Base-by-base conservation (phyloP, 2,888 invertebrate genomes). In the Elmis aenea region DNA sequence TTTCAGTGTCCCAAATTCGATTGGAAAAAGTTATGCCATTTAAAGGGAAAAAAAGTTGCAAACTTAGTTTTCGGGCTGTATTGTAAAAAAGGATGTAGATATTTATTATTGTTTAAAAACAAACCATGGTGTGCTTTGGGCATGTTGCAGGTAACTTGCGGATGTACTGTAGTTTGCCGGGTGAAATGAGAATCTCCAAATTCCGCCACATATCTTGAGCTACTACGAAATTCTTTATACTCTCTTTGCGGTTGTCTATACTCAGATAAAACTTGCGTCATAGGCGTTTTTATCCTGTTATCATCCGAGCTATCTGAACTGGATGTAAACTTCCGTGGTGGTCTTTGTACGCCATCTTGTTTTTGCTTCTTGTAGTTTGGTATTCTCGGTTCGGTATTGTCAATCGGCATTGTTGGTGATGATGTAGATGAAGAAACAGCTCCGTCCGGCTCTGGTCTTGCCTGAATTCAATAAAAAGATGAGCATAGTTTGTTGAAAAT, bases 391-490 rank as follows among this genome's bases (percentile, higher is more conserved):
- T 39, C 31, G 23, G 31, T 45, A 16, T 38, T 35, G 37, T 40
- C 26, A 9, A 46, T 44, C 33, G 50, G 42, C 27, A 61, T 54
- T 14, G 64, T 64, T 0, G 76, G 76, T 23, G 76, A 76, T 3
- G 81, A 74, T 5, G 71, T 65, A 1, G 71, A 66, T 12, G 73
- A 74, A 11, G 83, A 81, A 1, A 75, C 73, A 6, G 83, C 84
- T 1, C 84, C 85, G 52, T 85, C 85, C 1, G 85, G 85, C 42
- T 83, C 83, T 33, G 80, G 79, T 18, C 84, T 73, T 2, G 73
- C 58, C 73, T 79, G 63, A n/a, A 39, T 37, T 23, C n/a, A 12
- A 23, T 11, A 13, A 18, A 4, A 66, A 62, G 48, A 38, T 35
- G 11, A 46, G 36, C 15, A 21, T 39, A 25, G 16, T 25, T 3